These are phyloP conservation scores for Remorina albescens DNA, from an alignment of 2,797 vertebrate genomes.

Conservation along the genomic window DNA sequence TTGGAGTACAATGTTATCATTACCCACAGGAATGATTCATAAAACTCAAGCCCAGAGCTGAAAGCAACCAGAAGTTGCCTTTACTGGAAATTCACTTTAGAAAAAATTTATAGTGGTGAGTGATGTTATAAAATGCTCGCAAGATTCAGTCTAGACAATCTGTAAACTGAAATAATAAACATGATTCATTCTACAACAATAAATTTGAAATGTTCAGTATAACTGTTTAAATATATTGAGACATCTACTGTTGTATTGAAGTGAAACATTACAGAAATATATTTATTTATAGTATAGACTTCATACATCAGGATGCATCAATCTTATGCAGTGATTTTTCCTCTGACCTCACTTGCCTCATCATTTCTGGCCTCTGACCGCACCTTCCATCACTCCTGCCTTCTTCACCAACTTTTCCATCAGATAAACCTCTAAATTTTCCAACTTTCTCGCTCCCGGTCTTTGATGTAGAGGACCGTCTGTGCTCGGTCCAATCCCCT, in stretches of 20 bases:
- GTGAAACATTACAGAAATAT: neutral
- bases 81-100: no score
- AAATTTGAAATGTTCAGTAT: neutral
- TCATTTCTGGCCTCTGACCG: constrained; percentile 24
- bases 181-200: neutral
- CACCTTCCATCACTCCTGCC: constrained; percentile 29
- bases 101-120: no score
- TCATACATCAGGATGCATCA: constrained; percentile 22
- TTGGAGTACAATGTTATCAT: neutral
- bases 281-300: neutral
- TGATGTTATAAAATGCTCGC: no score
- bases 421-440: constrained; percentile 51
- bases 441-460: constrained; percentile 13
- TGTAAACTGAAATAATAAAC: neutral
- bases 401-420: constrained; percentile 52
- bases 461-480: constrained; percentile 67
- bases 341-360: constrained; percentile 16
- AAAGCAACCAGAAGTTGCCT: no score
- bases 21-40: neutral
- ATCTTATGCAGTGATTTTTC: constrained; percentile 3
- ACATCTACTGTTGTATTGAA: neutral
- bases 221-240: neutral
- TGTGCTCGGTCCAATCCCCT: constrained; percentile 42
- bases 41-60: no score
- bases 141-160: neutral